Conservation (phyloP, 2,113 vertebrate species). For the Oncorhynchus nerka region DNA sequence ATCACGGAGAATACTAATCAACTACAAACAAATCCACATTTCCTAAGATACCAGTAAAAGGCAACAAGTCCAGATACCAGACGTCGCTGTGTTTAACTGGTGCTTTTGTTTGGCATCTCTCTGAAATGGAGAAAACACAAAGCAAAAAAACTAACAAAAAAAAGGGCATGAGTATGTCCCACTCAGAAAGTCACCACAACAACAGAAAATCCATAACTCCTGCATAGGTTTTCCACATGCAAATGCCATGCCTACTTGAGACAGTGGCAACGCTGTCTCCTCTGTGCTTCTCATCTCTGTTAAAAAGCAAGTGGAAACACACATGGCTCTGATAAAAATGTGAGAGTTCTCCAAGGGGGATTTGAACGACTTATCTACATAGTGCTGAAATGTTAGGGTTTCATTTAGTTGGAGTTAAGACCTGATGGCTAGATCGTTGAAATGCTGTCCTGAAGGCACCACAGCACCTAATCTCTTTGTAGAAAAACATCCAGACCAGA, state of each 20-base stretch:
- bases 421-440: background rate
- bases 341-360: background rate
- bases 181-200: conserved; percentile 16
- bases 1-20: conserved; percentile 12
- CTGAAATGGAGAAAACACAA: conserved; percentile 75
- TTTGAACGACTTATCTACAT: background rate
- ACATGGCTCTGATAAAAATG: too few species aligned
- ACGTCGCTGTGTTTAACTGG: conserved; percentile 80
- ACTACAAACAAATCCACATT: conserved; percentile 29
- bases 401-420: background rate
- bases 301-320: background rate
- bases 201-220: conserved; percentile 32
- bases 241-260: conserved; percentile 1
- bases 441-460: too few species aligned
- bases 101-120: conserved; percentile 88
- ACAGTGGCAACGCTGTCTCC: conserved; percentile 15
- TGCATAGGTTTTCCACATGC: conserved; percentile 18
- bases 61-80: conserved; percentile 70
- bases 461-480: too few species aligned
- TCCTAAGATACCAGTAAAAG: conserved; percentile 18
- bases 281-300: background rate
- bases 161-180: conserved; percentile 27
- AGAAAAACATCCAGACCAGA: background rate
- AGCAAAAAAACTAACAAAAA: conserved; percentile 18
- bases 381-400: background rate